These are phyloP conservation scores for Silurus meridionalis DNA, from an alignment of 2,113 vertebrate genomes.

Conservation along the genomic window DNA sequence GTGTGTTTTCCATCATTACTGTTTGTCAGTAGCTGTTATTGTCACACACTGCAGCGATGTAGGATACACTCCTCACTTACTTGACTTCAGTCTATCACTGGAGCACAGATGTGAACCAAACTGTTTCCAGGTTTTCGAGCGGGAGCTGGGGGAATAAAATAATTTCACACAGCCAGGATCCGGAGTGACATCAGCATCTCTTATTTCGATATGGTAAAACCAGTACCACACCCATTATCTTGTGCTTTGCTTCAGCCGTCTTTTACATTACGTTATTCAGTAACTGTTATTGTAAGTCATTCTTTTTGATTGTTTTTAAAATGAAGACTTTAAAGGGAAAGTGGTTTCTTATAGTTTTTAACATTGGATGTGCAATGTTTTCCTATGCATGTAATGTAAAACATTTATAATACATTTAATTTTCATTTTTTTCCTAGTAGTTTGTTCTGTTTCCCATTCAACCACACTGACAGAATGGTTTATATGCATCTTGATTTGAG, in stretches of 20 bases:
- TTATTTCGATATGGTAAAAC: not conserved
- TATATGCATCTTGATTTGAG: not conserved
- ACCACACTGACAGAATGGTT: constrained; percentile 7
- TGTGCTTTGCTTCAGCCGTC: not conserved
- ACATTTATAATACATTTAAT: no score
- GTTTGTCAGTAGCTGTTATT: constrained; percentile 20
- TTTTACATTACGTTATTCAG: not conserved
- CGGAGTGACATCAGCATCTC: constrained; percentile 1
- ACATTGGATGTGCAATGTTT: not conserved
- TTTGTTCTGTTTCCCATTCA: constrained; percentile 15
- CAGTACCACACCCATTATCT: constrained; percentile 22
- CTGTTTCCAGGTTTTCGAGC: constrained; percentile 2
- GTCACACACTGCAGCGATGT: not conserved
- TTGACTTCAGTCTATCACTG: not conserved
- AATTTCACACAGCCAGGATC: not conserved
- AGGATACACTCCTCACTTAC: constrained; percentile 2
- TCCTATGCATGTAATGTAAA: not conserved
- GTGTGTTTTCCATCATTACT: constrained; percentile 30
- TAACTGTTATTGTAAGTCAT: not conserved
- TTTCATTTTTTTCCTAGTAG: not conserved
- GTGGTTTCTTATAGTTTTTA: not conserved
- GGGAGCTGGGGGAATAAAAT: constrained; percentile 18
- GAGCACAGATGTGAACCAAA: constrained; percentile 14
- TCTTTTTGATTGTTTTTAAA: not conserved
- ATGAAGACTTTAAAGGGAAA: not conserved